Evolutionary conservation across 2,797 vertebrate genomes (phyloP).

Genomic region (Spinus pinus): DNA sequence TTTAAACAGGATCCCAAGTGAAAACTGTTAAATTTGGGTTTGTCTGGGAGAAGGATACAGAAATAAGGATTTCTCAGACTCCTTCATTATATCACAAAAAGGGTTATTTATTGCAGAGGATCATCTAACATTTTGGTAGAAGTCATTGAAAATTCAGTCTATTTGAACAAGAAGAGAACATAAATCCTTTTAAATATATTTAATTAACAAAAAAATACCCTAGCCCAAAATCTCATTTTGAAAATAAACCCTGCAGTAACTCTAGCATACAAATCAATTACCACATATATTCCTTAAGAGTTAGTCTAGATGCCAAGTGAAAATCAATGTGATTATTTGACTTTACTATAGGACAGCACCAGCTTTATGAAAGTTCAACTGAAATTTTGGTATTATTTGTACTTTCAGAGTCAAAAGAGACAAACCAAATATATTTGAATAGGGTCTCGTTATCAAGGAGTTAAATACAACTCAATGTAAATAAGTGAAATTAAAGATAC

Average conservation of each 20-base stretch:
- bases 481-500: neutral
- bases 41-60: conserved; percentile 34
- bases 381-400: neutral
- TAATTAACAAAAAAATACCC: conserved; percentile 64
- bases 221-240: conserved; percentile 57
- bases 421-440: neutral
- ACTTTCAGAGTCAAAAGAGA: neutral
- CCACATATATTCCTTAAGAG: conserved; percentile 30
- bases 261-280: conserved; percentile 49
- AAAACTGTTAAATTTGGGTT: conserved; percentile 51
- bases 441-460: neutral
- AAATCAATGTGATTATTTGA: conserved; percentile 70
- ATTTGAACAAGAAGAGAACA: conserved; percentile 66
- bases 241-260: conserved; percentile 64
- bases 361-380: conserved; percentile 48
- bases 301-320: conserved; percentile 53
- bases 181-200: conserved; percentile 69
- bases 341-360: conserved; percentile 53
- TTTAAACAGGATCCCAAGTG: conserved; percentile 16
- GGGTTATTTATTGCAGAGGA: conserved; percentile 51
- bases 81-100: conserved; percentile 41
- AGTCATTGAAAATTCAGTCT: conserved; percentile 66
- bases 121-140: conserved; percentile 47
- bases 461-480: neutral
- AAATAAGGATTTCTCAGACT: conserved; percentile 57